Conservation (phyloP, 37 sponge, comb jelly and placozoan species). For the Cladorhizidae sp. region DNA sequence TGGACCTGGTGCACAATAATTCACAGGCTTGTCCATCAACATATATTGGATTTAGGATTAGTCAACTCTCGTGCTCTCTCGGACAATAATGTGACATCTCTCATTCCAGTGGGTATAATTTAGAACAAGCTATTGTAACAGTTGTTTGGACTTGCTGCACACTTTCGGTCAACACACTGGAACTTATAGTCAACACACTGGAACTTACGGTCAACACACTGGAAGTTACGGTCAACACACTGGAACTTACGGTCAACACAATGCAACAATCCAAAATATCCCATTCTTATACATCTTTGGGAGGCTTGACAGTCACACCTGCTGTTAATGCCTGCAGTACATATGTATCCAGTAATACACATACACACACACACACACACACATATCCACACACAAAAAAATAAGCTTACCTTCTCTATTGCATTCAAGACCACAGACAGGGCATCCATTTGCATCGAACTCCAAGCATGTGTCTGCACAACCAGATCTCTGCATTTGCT, state of each 20-base stretch:
- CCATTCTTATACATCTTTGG: constrained; percentile 14
- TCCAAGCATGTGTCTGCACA: background rate
- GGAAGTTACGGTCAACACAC: background rate
- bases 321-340: background rate
- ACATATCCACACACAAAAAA: background rate
- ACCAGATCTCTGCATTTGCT: background rate
- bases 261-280: background rate
- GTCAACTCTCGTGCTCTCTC: background rate
- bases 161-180: background rate
- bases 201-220: constrained; percentile 1
- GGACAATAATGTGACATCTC: background rate
- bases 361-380: no score
- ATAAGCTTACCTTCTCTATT: background rate
- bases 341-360: background rate
- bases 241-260: constrained; percentile 18
- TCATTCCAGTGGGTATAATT: background rate
- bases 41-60: background rate
- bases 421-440: constrained; percentile 10
- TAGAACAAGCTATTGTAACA: background rate
- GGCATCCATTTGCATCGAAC: constrained; percentile 18
- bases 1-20: background rate
- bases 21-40: background rate
- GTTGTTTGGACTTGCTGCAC: background rate
- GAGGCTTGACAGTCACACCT: background rate
- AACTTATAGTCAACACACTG: background rate